Evolutionary conservation across 2,888 invertebrate genomes (phyloP), one percentile per base, ranked within the genome.

Genomic region (Macrosiphum euphorbiae): DNA sequence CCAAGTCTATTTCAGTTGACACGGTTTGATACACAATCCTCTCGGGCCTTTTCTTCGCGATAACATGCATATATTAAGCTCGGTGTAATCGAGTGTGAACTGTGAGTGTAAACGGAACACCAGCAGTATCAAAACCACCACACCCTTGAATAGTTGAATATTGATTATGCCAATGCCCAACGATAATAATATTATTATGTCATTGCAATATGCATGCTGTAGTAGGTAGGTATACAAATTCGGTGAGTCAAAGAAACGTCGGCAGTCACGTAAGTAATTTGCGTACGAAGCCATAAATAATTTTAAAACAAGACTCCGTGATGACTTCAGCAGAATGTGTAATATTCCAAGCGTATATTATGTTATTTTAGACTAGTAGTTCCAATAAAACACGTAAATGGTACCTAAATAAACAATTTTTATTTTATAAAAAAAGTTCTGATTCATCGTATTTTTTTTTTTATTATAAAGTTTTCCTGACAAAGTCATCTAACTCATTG

Each of bases 121-220:
- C 35, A 7, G 20, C 78, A 20, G 35, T 78, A 78, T 78, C 16
- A 78, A 78, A 78, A 78, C 20, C 35, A 78, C 78, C 78, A 78
- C 78, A 78, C 78, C 78, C 78, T 78, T 78, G 78, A 78, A 78
- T 78, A 78, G 35, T 20, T 78, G 78, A 78, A 78, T 78, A 78
- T 35, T 88, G 88, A 88, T 88, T 35, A 35, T 88, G 88, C 52
- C 50, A 35, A 88, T 52, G 88, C 24, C 35, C 35, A 78, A 78
- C 24, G 78, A 78, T 61, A 28, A n/a, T 35, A 78, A 78, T 35
- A 78, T 8, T 35, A 78, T 8, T 78, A 78, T 78, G 78, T 78
- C 35, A 78, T 78, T 8, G 20, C 78, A 35, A 78, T 20, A 35
- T 41, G 78, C 7, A 35, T 35, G 35, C 35, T 41, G 78, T 35